Evolutionary conservation across 2,888 invertebrate genomes (phyloP), one percentile per base, ranked within the genome.

Genomic region (Chalcosyrphus nemorum): DNA sequence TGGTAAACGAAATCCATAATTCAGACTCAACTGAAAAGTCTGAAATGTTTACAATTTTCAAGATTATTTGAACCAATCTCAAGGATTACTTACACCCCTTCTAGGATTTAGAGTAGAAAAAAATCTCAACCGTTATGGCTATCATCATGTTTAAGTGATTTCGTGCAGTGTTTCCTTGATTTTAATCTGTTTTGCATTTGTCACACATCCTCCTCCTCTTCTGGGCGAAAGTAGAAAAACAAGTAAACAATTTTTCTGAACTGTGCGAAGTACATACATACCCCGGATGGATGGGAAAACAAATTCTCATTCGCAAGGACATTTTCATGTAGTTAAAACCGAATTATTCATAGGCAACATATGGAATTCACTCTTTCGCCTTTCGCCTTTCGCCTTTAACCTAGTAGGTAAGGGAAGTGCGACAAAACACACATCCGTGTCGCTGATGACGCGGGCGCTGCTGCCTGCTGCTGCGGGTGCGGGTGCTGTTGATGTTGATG

Each of bases 291-390:
- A 54, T 76, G 59, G n/a, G n/a, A 71, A 76, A 81, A 59, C 59
- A 81, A 77, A 77, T 74, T 61, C 61, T 13, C 54, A 61, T 68
- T 77, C 61, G 59, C 82, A 77, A 72, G 72, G 77, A 77, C 68
- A 61, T 82, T 82, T 72, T 63, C 72, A 68, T 77, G 77, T 82
- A 82, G 82, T 82, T 82, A 82, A 82, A 82, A 77, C 77, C 68
- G 77, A 77, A 82, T 82, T 82, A 82, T 82, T 82, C 72, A 82
- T 82, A 54, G 56, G 72, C 77, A 68, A 77, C 82, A 82, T 77
- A 77, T 77, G 82, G 82, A 70, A 72, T 61, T 17, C 41, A 50
- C 45, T 66, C 19, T 72, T 76, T 24, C 4, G 2, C 4, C 4
- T 24, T 24, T 24, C 4, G n/a, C 4, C 4, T 24, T 82, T 56